Evolutionary conservation across 2,888 invertebrate species (phyloP).

Genomic region (Limnephilus lunatus): DNA sequence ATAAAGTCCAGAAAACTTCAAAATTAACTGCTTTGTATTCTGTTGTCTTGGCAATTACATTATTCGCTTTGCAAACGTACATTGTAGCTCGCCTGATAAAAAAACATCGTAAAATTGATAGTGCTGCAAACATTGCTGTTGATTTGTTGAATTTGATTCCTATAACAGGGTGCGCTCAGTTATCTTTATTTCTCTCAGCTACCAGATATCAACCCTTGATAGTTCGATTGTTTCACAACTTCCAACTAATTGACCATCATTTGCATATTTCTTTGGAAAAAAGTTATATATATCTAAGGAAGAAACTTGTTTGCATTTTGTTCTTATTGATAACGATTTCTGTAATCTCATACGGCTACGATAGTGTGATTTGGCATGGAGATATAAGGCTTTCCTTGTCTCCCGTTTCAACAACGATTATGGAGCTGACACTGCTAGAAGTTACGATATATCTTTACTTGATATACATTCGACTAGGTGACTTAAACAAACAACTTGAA

Average conservation of each 20-base stretch:
- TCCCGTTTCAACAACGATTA: neutral
- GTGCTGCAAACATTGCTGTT: neutral
- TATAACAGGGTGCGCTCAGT: neutral
- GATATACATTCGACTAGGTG: constrained; percentile 27
- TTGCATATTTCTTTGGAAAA: neutral
- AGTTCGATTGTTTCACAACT: neutral
- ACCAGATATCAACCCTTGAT: constrained; percentile 14
- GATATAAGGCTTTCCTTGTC: neutral
- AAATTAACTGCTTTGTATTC: neutral
- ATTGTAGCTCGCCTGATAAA: neutral
- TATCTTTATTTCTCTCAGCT: constrained; percentile 8
- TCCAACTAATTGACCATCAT: constrained; percentile 5
- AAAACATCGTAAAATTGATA: neutral
- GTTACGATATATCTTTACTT: neutral
- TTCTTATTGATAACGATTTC: neutral
- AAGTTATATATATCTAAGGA: neutral
- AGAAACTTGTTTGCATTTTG: neutral
- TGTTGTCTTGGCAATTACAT: neutral
- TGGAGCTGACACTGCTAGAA: neutral
- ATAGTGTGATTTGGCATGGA: neutral
- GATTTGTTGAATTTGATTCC: constrained; percentile 28
- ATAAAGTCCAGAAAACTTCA: neutral
- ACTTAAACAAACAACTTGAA: constrained; percentile 48
- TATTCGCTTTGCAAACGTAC: constrained; percentile 2
- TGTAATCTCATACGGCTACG: neutral